Evolutionary conservation across 2,113 vertebrate species (phyloP), one percentile per base, ranked within the genome.

Genomic region (Brachypteracias leptosomus): DNA sequence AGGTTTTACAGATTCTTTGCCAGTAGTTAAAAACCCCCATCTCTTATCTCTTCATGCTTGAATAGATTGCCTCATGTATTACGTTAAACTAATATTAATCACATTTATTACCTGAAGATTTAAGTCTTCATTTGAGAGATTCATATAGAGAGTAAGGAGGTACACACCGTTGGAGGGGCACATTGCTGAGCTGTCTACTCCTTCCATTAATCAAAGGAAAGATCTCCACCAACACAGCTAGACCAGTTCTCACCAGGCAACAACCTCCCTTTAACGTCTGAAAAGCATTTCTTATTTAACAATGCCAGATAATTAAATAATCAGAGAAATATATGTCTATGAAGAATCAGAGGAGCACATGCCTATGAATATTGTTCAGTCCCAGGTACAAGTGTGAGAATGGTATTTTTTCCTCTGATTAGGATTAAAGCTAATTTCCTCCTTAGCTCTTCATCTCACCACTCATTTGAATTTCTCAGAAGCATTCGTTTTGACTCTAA

Each of bases 221-320:
- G 33, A 77, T 36, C 55, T 85, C 55, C 44, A 57, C 25, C 49
- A 46, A 14, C 5, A 67, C 29, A 88, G 61, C 68, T 65, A 61
- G 16, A 29, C 25, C 55, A 75, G 24, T 44, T 85, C 88, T 83
- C 89, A 89, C 33, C 44, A 90, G 68, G 28, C 44, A 88, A 25
- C 1, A 3, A 49, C 51, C 49, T 95, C 36, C 28, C 40, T 62
- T 71, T 75, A 72, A 61, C 0, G 2, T 17, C n/a, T 72, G 58
- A 42, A 94, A 95, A 81, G 20, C 28, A 78, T 73, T 95, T 77
- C 55, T 88, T 95, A 86, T 86, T 92, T 94, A 96, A 96, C 62
- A 78, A 94, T 87, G 28, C 6, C 68, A 78, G 47, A 61, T 54
- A 86, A 95, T 94, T 94, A 96, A 90, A 94, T 90, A 90, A 96